Evolutionary conservation across 2,888 invertebrate species (phyloP), one percentile per base, ranked within the genome.

Genomic region (Stenodera caucasica): DNA sequence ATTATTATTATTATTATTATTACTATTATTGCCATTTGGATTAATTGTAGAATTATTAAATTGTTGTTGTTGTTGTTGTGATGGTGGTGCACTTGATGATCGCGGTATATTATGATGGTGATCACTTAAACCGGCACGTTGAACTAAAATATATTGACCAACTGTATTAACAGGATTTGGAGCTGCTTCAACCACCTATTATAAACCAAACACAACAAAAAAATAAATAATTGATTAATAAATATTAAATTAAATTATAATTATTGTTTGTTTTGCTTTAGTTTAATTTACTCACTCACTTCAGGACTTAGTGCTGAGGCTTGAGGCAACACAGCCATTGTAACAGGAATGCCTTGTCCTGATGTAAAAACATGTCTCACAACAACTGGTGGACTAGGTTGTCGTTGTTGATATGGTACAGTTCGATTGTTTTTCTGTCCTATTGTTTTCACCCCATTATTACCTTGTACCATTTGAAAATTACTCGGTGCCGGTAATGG

Each of bases 11-110:
- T n/a, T n/a, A n/a, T n/a, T n/a, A n/a, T n/a, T n/a, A n/a, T n/a
- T n/a, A n/a, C n/a, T n/a, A n/a, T n/a, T n/a, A n/a, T n/a, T n/a
- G n/a, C 68, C 57, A 60, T 68, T 50, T n/a, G 57, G 54, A 40
- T 55, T 61, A 18, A 58, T 58, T 18, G 56, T 26, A 14, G 59
- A 50, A 11, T 57, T 53, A 8, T 50, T 3, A 40, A 40, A 40
- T 40, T 40, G 37, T 40, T 40, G 37, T 40, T 40, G 71, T 61
- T 73, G 80, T 53, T 77, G 79, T 49, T 78, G 78, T 52, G 88
- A 84, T 11, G 93, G 91, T 12, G 92, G 93, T 1, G 94, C 93
- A 76, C 92, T 93, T 0, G 92, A 92, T 0, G 94, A 92, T 55
- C 94, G 84, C 0, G 93, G 92, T 7, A 90, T 88, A 56, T 87